Evolutionary conservation across 2,888 invertebrate genomes (phyloP).

Genomic region (Hemistola chrysoprasaria): DNA sequence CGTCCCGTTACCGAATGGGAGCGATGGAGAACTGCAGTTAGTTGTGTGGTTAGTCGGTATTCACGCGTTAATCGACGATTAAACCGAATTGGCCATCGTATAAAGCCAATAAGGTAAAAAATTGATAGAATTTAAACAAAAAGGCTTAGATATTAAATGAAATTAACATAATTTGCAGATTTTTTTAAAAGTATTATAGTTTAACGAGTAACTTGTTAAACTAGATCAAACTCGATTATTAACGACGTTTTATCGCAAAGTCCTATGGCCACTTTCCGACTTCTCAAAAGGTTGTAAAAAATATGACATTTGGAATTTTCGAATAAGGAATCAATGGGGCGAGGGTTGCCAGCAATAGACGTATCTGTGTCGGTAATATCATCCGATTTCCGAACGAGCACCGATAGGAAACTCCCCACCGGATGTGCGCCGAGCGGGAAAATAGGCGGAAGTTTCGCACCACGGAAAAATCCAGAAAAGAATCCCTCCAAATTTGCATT

Average conservation of each 20-base stretch:
- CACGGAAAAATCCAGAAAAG: constrained; percentile 62
- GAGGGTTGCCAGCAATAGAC: constrained; percentile 54
- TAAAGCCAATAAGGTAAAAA: no score
- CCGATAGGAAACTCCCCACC: constrained; percentile 62
- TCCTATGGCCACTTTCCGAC: no score
- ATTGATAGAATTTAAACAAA: no score
- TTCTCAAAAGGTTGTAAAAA: no score
- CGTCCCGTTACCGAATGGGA: no score
- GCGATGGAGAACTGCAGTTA: no score
- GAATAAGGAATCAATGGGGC: constrained; percentile 52
- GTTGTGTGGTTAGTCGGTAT: constrained; percentile 5
- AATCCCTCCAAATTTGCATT: constrained; percentile 74
- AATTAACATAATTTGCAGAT: no score
- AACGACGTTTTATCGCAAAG: no score
- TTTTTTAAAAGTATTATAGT: no score
- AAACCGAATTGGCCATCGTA: constrained; percentile 8
- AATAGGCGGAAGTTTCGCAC: constrained; percentile 77
- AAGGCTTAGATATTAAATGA: no score
- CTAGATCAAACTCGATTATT: no score
- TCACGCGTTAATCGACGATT: constrained; percentile 19
- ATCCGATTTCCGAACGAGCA: constrained; percentile 70
- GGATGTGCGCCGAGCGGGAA: constrained; percentile 78
- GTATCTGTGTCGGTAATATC: constrained; percentile 57
- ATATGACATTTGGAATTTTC: constrained; percentile 64
- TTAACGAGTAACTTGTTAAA: no score